Conservation (phyloP, 92 coral and sea anemone genomes). For the Metridium senile region DNA sequence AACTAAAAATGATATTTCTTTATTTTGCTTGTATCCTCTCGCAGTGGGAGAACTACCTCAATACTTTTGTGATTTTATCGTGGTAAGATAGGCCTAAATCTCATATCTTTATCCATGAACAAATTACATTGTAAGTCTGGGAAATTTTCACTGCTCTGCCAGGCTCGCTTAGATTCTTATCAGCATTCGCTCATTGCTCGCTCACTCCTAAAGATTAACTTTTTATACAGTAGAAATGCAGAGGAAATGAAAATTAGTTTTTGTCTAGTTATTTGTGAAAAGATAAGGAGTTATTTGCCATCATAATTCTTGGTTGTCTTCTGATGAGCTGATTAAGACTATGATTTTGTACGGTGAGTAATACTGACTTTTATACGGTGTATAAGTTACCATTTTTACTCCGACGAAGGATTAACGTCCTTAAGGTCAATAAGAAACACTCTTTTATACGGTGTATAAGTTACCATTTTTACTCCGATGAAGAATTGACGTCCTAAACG, state of each 20-base stretch:
- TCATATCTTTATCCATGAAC: conserved; percentile 13
- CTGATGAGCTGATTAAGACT: background rate
- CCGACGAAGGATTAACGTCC: too few species aligned
- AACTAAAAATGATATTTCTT: conserved; percentile 2
- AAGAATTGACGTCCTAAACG: too few species aligned
- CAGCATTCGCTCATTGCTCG: conserved; percentile 15
- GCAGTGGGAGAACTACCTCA: conserved; percentile 26
- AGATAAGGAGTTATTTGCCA: conserved; percentile 11
- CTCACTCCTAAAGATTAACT: conserved; percentile 15
- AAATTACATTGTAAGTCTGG: conserved; percentile 45
- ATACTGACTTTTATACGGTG: too few species aligned
- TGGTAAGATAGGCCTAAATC: conserved; percentile 9
- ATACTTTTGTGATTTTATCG: conserved; percentile 20
- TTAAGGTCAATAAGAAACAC: too few species aligned
- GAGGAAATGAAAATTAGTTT: conserved; percentile 11
- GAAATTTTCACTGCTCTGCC: conserved; percentile 24
- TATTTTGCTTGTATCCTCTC: conserved; percentile 13
- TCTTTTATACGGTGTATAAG: too few species aligned
- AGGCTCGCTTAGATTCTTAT: conserved; percentile 39
- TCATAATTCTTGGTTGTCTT: background rate
- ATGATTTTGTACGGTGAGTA: too few species aligned
- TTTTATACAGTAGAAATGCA: background rate
- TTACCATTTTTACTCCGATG: too few species aligned
- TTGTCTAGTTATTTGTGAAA: background rate
- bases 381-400: too few species aligned